Conservation (phyloP, 2,888 invertebrate genomes). For the Chalcis sispes region DNA sequence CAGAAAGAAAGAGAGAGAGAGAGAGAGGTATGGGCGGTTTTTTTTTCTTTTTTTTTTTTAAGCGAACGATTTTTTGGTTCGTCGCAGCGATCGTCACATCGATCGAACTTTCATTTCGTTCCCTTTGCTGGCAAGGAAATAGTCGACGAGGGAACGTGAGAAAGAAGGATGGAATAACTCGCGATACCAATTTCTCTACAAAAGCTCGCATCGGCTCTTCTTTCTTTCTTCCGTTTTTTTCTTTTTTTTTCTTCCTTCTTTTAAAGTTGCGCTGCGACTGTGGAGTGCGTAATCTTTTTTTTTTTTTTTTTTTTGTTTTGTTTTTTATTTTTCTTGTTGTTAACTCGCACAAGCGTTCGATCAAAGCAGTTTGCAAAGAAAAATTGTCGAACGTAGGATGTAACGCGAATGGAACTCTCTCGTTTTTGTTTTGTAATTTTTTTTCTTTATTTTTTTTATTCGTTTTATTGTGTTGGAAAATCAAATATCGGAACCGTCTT, state of each 20-base stretch:
- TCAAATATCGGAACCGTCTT: not conserved
- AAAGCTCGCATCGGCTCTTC: slow-evolving; percentile 17
- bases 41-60: no score
- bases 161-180: slow-evolving; percentile 21
- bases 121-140: slow-evolving; percentile 15
- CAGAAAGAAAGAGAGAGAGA: no score
- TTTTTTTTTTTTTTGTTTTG: no score
- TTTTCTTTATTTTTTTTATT: no score
- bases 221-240: no score
- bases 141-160: not conserved
- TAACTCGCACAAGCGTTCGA: not conserved
- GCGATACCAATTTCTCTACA: slow-evolving; percentile 30
- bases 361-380: slow-evolving; percentile 19
- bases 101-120: slow-evolving; percentile 28
- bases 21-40: no score
- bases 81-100: slow-evolving; percentile 7
- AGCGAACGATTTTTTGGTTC: slow-evolving; percentile 16
- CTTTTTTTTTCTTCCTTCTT: slow-evolving; percentile 14
- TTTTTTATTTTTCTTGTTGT: no score
- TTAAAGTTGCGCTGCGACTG: not conserved
- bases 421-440: not conserved
- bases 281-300: no score
- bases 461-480: no score
- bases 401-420: not conserved
- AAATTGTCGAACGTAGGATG: not conserved